phyloP scores from a whole-genome alignment of 2,797 vertebrate genomes.

The Rhinichthys osculus region DNA sequence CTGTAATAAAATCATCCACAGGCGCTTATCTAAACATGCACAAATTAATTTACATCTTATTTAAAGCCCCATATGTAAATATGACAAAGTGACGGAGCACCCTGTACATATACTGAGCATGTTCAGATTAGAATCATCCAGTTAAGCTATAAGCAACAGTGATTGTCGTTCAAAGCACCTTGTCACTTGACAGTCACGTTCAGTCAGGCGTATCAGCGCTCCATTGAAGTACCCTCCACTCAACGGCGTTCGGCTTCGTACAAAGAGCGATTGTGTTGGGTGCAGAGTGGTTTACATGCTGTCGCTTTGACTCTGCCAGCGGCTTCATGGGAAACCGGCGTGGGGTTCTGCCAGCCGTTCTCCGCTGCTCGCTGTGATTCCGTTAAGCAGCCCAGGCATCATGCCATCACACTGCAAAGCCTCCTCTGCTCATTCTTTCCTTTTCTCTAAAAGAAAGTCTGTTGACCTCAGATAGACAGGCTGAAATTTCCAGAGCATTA shows the following conservation, averaged over 20 bases:
- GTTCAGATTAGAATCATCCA: slow-evolving; percentile 36
- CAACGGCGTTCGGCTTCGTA: slow-evolving; percentile 59
- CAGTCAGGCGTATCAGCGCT: slow-evolving; percentile 53
- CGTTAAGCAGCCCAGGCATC: slow-evolving; percentile 67
- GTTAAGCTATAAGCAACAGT: slow-evolving; percentile 40
- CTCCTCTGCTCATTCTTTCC: slow-evolving; percentile 63
- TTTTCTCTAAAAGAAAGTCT: slow-evolving; percentile 68
- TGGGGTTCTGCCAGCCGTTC: slow-evolving; percentile 67
- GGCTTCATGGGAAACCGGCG: slow-evolving; percentile 58
- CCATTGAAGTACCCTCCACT: slow-evolving; percentile 61
- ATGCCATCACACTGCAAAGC: slow-evolving; percentile 67
- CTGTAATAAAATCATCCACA: slow-evolving; percentile 18
- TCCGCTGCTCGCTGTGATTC: slow-evolving; percentile 60
- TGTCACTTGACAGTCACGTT: slow-evolving; percentile 58
- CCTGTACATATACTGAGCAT: slow-evolving; percentile 18
- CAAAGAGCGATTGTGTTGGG: slow-evolving; percentile 66
- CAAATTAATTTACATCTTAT: slow-evolving; percentile 27
- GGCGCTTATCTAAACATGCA: slow-evolving; percentile 13
- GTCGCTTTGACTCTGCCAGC: slow-evolving; percentile 61
- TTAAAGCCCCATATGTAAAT: slow-evolving; percentile 22
- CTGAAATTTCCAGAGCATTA: slow-evolving; percentile 65
- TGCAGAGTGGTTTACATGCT: slow-evolving; percentile 63
- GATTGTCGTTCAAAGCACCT: slow-evolving; percentile 54
- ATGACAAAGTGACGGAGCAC: slow-evolving; percentile 3
- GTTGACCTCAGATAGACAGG: slow-evolving; percentile 70